Conservation (phyloP, 1,140 invertebrate species). For the Drosophila nasuta region DNA sequence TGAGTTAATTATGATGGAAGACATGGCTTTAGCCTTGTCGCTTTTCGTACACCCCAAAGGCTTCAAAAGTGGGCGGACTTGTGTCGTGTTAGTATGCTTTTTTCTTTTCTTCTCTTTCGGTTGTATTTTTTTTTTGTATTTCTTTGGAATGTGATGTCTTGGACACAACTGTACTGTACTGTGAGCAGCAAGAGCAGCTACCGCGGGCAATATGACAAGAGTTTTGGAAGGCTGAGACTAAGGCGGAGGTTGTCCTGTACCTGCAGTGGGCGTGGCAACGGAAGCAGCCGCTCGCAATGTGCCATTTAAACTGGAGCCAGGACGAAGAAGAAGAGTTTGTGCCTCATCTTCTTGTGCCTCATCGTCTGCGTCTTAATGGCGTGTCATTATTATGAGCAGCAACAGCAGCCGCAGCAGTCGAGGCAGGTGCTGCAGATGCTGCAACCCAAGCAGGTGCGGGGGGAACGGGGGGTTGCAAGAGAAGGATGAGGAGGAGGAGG, state of each 20-base stretch:
- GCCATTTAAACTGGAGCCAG: constrained; percentile 77
- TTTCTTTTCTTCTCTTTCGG: background rate
- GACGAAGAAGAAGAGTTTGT: constrained; percentile 4
- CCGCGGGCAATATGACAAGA: background rate
- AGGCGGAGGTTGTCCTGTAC: constrained; percentile 16
- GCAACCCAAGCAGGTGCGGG: background rate
- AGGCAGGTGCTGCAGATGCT: constrained; percentile 39
- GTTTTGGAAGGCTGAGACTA: background rate
- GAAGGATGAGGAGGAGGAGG: background rate
- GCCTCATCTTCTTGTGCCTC: constrained; percentile 32
- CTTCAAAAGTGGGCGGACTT: constrained; percentile 17
- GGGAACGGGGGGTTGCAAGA: background rate
- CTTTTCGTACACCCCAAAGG: constrained; percentile 2
- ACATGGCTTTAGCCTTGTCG: background rate
- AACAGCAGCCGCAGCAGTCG: background rate
- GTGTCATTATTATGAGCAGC: constrained; percentile 79
- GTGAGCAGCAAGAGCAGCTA: background rate
- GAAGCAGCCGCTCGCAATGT: constrained; percentile 70
- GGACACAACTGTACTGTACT: constrained; percentile 57
- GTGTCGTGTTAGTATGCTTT: background rate
- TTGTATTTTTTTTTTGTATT: no score
- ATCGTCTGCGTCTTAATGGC: constrained; percentile 78
- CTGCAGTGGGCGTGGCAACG: constrained; percentile 70
- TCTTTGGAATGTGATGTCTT: constrained; percentile 47
- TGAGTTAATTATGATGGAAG: background rate